Conservation (phyloP, 2,888 invertebrate species). For the Leptura quadrifasciata region DNA sequence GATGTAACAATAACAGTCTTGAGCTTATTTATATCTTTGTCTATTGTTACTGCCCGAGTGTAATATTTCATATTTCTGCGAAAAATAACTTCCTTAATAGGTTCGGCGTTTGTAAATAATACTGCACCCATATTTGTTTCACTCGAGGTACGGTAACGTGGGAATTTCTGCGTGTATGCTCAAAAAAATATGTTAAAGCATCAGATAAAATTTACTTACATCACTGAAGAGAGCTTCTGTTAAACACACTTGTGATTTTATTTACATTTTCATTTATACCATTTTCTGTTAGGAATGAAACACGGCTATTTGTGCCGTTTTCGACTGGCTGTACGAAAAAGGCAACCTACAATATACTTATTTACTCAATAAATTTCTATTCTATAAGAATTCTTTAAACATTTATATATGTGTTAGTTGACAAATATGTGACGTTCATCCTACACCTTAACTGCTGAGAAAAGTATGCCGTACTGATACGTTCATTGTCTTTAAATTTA, state of each 20-base stretch:
- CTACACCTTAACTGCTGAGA: conserved; percentile 16
- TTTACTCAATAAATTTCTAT: conserved; percentile 38
- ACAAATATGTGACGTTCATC: conserved; percentile 33
- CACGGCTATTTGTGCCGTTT: conserved; percentile 22
- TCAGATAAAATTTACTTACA: conserved; percentile 39
- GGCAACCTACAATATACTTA: conserved; percentile 26
- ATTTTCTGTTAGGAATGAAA: conserved; percentile 30
- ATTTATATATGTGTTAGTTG: conserved; percentile 27
- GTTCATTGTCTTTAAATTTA: conserved; percentile 7
- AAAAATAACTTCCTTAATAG: conserved; percentile 34
- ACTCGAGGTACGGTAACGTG: conserved; percentile 31
- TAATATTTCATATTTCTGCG: conserved; percentile 32
- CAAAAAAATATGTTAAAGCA: conserved; percentile 35
- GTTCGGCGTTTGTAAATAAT: conserved; percentile 31
- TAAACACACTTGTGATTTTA: conserved; percentile 26
- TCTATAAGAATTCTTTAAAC: conserved; percentile 35
- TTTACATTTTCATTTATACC: conserved; percentile 41
- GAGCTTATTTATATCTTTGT: background rate
- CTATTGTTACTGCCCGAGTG: conserved; percentile 9
- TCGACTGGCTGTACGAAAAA: conserved; percentile 21
- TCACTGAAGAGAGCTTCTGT: conserved; percentile 34
- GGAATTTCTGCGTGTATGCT: conserved; percentile 38
- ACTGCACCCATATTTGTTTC: conserved; percentile 37
- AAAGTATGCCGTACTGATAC: conserved; percentile 1
- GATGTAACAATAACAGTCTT: conserved; percentile 11